Conservation (phyloP, 1,140 invertebrate genomes). For the Bombus superbus region DNA sequence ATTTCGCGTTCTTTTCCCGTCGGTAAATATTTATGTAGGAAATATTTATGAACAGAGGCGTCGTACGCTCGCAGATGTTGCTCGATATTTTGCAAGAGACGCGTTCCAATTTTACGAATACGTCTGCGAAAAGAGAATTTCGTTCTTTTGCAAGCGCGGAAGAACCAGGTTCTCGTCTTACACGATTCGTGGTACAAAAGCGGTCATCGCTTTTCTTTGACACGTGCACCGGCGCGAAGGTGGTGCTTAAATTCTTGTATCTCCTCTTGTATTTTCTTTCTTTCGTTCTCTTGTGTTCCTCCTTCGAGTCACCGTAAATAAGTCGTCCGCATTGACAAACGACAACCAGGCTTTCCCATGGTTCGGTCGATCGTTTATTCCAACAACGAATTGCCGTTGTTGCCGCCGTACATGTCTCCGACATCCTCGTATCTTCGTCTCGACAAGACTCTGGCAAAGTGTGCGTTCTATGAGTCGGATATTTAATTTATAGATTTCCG, state of each 20-base stretch:
- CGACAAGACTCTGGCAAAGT: neutral
- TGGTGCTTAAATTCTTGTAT: neutral
- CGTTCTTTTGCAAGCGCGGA: neutral
- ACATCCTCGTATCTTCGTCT: neutral
- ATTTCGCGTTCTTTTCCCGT: too few species aligned
- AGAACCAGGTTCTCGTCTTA: neutral
- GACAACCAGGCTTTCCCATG: neutral
- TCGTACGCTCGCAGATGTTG: neutral
- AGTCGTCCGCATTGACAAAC: constrained; percentile 12
- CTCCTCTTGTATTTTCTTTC: neutral
- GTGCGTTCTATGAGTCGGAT: neutral
- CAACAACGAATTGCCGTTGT: constrained; percentile 10
- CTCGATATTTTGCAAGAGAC: neutral
- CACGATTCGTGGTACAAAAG: neutral
- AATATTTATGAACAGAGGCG: too few species aligned
- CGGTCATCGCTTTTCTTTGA: neutral
- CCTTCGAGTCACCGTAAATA: neutral
- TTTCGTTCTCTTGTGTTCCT: constrained; percentile 11
- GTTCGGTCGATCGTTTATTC: constrained; percentile 5
- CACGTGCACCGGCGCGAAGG: neutral
- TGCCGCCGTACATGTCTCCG: neutral
- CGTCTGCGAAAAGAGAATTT: neutral
- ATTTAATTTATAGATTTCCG: neutral
- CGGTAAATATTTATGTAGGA: neutral
- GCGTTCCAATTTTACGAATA: neutral